Percentiles rank a stretch among this genome's conserved stretches.
Evolutionary conservation across 1,140 invertebrate species (phyloP).

Genomic region (Drosophila mojavensis): DNA sequence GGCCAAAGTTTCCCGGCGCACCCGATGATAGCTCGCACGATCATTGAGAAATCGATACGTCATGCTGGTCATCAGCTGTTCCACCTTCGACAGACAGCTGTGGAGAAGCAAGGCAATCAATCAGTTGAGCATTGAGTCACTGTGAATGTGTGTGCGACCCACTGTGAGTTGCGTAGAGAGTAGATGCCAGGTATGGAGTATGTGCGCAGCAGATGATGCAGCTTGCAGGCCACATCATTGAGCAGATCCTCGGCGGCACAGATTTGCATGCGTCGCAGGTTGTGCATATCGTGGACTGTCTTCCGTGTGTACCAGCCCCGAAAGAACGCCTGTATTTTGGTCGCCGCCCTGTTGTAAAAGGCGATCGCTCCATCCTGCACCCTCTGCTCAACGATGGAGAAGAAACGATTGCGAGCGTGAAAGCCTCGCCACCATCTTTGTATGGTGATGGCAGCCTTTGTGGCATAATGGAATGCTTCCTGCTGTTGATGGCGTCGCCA

Average conservation of each 20-base stretch:
- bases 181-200: conserved; percentile 53
- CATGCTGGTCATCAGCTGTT: conserved; percentile 45
- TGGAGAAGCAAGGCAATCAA: background rate
- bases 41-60: conserved; percentile 52
- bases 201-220: conserved; percentile 51
- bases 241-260: conserved; percentile 61
- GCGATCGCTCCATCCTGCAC: conserved; percentile 36
- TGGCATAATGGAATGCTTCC: background rate
- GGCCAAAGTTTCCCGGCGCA: too few relatives aligned
- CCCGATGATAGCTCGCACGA: background rate
- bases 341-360: conserved; percentile 28
- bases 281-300: conserved; percentile 52
- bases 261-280: conserved; percentile 42
- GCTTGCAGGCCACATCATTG: conserved; percentile 40
- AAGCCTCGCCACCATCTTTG: conserved; percentile 70
- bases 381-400: conserved; percentile 16
- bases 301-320: conserved; percentile 54
- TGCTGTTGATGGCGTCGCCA: conserved; percentile 34
- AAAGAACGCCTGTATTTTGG: conserved; percentile 57
- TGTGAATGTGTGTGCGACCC: background rate
- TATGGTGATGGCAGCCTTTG: conserved; percentile 42
- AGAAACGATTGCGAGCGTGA: background rate
- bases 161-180: conserved; percentile 54
- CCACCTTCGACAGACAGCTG: conserved; percentile 46
- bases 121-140: too few relatives aligned